Conservation (phyloP, 2,888 invertebrate genomes). For the Harpalus rubripes region DNA sequence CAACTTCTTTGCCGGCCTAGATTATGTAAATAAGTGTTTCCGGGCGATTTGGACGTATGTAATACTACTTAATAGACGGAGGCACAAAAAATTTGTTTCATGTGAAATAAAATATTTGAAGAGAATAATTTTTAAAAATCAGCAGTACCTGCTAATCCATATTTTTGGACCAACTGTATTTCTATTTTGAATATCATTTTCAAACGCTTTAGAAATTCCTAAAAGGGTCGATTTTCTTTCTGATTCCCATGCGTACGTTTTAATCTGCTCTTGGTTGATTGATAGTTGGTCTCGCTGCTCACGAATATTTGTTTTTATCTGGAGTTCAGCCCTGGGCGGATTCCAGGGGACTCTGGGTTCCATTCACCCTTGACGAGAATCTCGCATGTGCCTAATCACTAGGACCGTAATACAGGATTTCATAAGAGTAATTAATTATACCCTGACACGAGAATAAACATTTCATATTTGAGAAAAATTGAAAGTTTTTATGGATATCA, state of each 20-base stretch:
- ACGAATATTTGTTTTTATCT: slow-evolving; percentile 51
- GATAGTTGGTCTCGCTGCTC: slow-evolving; percentile 17
- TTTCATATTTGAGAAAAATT: background rate
- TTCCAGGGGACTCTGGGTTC: slow-evolving; percentile 13
- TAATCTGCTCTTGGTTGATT: slow-evolving; percentile 17
- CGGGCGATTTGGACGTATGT: no score
- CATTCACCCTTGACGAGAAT: slow-evolving; percentile 52
- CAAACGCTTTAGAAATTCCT: background rate
- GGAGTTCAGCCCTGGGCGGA: background rate
- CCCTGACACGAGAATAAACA: slow-evolving; percentile 30
- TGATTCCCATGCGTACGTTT: background rate
- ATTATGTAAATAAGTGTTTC: no score
- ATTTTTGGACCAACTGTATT: no score
- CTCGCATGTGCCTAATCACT: slow-evolving; percentile 47
- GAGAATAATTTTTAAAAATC: no score
- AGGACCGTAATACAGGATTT: slow-evolving; percentile 37
- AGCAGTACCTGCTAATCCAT: no score
- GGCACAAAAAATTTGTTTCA: no score
- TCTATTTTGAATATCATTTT: no score
- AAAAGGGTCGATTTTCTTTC: background rate
- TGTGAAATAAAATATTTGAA: no score
- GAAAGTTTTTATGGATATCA: background rate
- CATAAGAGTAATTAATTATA: slow-evolving; percentile 28
- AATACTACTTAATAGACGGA: no score
- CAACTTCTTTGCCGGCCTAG: no score